Evolutionary conservation across 2,113 vertebrate species (phyloP).

Genomic region (Pseudorectes ferrugineus): DNA sequence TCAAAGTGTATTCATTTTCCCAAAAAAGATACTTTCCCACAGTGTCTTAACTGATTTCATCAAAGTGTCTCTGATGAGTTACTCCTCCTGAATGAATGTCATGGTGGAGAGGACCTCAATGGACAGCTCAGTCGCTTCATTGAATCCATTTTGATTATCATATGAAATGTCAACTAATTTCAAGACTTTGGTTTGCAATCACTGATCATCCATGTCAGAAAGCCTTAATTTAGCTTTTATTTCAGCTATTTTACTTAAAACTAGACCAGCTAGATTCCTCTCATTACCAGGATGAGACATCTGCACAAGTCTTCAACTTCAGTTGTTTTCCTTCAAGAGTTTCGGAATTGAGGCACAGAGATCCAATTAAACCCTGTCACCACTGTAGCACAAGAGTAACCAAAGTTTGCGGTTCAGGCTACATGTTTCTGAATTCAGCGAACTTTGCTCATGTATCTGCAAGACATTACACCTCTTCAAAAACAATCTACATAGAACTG

Average conservation of each 20-base stretch:
- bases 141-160: constrained; percentile 51
- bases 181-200: constrained; percentile 35
- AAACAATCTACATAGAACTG: background rate
- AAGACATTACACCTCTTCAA: background rate
- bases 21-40: constrained; percentile 18
- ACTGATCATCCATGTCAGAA: constrained; percentile 46
- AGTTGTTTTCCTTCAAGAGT: background rate
- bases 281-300: constrained; percentile 37
- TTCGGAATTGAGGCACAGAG: background rate
- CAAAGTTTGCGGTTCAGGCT: background rate
- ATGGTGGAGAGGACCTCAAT: constrained; percentile 59
- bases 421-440: background rate
- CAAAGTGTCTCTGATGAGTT: constrained; percentile 34
- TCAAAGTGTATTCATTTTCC: background rate
- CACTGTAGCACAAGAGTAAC: background rate
- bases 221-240: constrained; percentile 27
- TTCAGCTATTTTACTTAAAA: constrained; percentile 47
- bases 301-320: background rate
- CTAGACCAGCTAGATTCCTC: background rate
- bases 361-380: background rate
- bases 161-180: constrained; percentile 62
- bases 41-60: constrained; percentile 42
- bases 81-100: constrained; percentile 46
- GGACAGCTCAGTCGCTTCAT: constrained; percentile 54
- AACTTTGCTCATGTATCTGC: background rate